Evolutionary conservation across 2,888 invertebrate genomes (phyloP).

Genomic region (Thelaira solivaga): DNA sequence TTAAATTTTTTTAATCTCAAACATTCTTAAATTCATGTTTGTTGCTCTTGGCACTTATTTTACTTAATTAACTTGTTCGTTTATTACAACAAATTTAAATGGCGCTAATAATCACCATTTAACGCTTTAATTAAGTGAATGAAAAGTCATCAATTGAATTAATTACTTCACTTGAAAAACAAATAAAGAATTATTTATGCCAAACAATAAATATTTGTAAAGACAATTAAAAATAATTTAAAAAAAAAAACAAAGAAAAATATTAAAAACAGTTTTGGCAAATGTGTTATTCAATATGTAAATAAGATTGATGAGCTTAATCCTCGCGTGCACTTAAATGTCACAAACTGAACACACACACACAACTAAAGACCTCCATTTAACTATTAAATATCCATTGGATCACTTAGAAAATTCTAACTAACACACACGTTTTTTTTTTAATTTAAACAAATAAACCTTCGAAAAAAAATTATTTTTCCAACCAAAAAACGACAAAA

Average conservation of each 20-base stretch:
- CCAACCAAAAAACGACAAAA: not conserved
- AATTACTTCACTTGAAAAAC: conserved; percentile 3
- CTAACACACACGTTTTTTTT: not conserved
- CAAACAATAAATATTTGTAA: not conserved
- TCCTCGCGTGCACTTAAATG: not conserved
- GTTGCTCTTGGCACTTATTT: too few species aligned
- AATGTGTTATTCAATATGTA: conserved; percentile 13
- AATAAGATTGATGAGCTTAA: conserved; percentile 27
- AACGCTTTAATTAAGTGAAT: not conserved
- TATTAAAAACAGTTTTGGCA: conserved; percentile 19
- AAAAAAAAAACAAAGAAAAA: not conserved
- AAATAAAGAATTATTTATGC: not conserved
- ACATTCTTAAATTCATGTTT: too few species aligned
- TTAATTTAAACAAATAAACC: conserved; percentile 14
- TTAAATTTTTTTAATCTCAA: too few species aligned
- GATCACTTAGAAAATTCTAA: conserved; percentile 3
- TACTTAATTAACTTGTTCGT: too few species aligned
- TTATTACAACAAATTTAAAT: too few species aligned
- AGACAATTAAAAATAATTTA: not conserved
- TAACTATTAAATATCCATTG: not conserved
- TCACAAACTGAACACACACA: not conserved
- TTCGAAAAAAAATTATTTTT: not conserved
- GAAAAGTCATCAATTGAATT: conserved; percentile 10
- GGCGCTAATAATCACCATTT: not conserved
- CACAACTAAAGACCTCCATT: not conserved